Conservation (phyloP, 2,888 invertebrate genomes). For the Trichopria drosophilae region DNA sequence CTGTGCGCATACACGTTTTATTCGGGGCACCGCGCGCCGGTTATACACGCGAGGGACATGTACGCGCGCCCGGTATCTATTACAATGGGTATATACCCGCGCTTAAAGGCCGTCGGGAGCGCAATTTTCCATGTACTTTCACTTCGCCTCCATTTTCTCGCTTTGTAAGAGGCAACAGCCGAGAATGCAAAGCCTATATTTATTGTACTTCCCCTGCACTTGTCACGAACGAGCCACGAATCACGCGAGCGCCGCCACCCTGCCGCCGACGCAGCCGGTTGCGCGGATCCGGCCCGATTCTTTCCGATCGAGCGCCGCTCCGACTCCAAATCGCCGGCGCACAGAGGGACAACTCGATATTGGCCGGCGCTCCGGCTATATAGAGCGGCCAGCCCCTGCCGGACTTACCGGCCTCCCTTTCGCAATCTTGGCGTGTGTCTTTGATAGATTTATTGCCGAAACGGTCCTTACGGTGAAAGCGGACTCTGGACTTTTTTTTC, state of each 20-base stretch:
- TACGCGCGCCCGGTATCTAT: too few species aligned
- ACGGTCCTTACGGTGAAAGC: too few species aligned
- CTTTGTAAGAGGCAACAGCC: background rate
- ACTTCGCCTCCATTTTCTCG: background rate
- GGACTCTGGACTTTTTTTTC: too few species aligned
- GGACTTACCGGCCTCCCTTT: constrained; percentile 8
- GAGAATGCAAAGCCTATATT: constrained; percentile 8
- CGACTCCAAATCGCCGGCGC: background rate
- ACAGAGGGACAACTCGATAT: constrained; percentile 7
- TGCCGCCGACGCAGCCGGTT: too few species aligned
- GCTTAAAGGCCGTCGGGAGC: too few species aligned
- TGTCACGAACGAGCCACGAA: constrained; percentile 8
- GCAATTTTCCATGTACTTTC: constrained; percentile 5
- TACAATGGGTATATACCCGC: background rate
- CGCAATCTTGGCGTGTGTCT: constrained; percentile 33
- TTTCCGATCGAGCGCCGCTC: background rate
- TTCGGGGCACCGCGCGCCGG: too few species aligned
- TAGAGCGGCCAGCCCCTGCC: too few species aligned
- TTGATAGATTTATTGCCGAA: constrained; percentile 36
- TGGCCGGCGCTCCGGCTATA: constrained; percentile 18
- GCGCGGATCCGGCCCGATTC: constrained; percentile 4
- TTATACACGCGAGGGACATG: too few species aligned
- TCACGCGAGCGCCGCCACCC: constrained; percentile 6
- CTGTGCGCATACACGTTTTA: too few species aligned
- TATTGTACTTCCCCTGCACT: constrained; percentile 7